Percentiles rank a stretch among this genome's conserved stretches.
Evolutionary conservation across 1,140 invertebrate genomes (phyloP).

Genomic region (Micrasema minimum): DNA sequence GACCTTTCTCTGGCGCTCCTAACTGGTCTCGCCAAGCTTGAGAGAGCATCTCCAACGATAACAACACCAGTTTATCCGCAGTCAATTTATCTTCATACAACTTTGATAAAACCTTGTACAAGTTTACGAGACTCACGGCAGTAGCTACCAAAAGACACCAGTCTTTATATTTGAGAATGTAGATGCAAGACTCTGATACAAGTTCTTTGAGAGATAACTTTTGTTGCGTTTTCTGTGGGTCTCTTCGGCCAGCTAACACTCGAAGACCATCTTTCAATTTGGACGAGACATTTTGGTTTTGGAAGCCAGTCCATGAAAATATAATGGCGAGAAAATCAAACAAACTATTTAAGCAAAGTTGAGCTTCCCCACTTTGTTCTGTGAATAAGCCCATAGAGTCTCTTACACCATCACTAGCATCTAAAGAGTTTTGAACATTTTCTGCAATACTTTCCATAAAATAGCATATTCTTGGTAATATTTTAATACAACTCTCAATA

Average conservation of each 20-base stretch:
- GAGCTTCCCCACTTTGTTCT: slow-evolving; percentile 40
- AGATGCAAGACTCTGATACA: slow-evolving; percentile 42
- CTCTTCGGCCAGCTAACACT: slow-evolving; percentile 35
- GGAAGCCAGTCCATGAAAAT: slow-evolving; percentile 48
- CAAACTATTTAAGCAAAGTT: slow-evolving; percentile 37
- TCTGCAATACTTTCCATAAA: slow-evolving; percentile 46
- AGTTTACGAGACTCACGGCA: slow-evolving; percentile 63
- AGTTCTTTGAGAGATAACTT: slow-evolving; percentile 45
- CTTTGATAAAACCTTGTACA: slow-evolving; percentile 60
- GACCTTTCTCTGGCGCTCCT: slow-evolving; percentile 65
- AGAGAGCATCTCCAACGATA: slow-evolving; percentile 65
- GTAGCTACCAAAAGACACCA: slow-evolving; percentile 64
- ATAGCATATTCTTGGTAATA: slow-evolving; percentile 47
- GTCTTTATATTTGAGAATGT: slow-evolving; percentile 60
- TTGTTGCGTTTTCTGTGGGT: slow-evolving; percentile 27
- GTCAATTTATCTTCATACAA: slow-evolving; percentile 56
- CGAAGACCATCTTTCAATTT: slow-evolving; percentile 41
- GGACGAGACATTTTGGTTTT: slow-evolving; percentile 6
- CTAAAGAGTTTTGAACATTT: slow-evolving; percentile 38
- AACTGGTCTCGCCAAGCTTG: slow-evolving; percentile 68
- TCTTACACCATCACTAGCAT: slow-evolving; percentile 48
- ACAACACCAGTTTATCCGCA: slow-evolving; percentile 60
- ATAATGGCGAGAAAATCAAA: slow-evolving; percentile 45
- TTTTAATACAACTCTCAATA: slow-evolving; percentile 30
- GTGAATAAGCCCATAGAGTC: slow-evolving; percentile 44